phyloP scores from a whole-genome alignment of 2,888 invertebrate species.

The Craniophora ligustri region DNA sequence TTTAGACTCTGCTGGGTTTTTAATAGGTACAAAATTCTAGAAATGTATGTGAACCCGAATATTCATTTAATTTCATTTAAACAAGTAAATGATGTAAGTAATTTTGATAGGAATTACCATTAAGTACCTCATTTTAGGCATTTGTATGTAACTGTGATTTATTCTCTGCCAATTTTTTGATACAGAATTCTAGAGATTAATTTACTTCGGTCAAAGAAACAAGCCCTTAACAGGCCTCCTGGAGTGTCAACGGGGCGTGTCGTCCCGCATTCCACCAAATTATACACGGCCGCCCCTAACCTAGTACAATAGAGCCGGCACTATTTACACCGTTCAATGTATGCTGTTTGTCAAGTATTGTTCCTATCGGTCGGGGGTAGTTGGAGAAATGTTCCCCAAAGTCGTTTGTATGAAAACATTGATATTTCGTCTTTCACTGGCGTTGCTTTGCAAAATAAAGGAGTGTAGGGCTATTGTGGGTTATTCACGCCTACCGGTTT shows the following conservation, averaged over 20 bases:
- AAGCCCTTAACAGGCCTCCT: slow-evolving; percentile 72
- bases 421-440: slow-evolving; percentile 19
- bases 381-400: slow-evolving; percentile 19
- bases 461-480: neutral
- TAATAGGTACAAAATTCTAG: too few species aligned
- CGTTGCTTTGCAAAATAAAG: neutral
- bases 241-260: slow-evolving; percentile 69
- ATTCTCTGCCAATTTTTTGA: too few species aligned
- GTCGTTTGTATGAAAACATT: slow-evolving; percentile 38
- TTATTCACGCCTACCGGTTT: neutral
- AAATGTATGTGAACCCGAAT: too few species aligned
- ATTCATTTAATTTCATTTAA: too few species aligned
- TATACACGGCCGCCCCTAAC: slow-evolving; percentile 61
- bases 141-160: too few species aligned
- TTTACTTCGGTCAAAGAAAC: slow-evolving; percentile 22
- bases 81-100: too few species aligned
- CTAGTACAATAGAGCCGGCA: slow-evolving; percentile 35
- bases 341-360: slow-evolving; percentile 24
- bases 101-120: too few species aligned
- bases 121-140: too few species aligned
- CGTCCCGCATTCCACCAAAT: slow-evolving; percentile 76
- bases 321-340: slow-evolving; percentile 44
- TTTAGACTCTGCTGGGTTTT: too few species aligned
- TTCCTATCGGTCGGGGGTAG: slow-evolving; percentile 35
- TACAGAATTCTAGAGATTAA: neutral